These are phyloP conservation scores for Gopherus evgoodei DNA, from an alignment of 2,113 vertebrate genomes.

Conservation along the genomic window DNA sequence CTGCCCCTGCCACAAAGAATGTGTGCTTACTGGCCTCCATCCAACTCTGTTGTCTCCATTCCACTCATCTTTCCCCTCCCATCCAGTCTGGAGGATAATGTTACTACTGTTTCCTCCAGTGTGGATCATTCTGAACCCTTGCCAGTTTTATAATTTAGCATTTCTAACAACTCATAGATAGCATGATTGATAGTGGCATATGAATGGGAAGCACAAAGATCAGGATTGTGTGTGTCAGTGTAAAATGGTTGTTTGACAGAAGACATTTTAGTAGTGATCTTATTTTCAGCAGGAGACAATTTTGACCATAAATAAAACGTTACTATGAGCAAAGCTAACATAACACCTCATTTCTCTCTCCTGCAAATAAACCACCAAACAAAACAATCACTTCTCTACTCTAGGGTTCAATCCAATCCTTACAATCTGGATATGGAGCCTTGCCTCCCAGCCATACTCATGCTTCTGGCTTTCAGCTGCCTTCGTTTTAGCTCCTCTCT, in stretches of 20 bases:
- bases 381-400: neutral
- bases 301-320: neutral
- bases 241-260: neutral
- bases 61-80: neutral
- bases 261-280: neutral
- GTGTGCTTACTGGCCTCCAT: neutral
- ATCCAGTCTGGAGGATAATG: neutral
- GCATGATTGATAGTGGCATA: neutral
- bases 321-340: neutral
- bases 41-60: neutral
- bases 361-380: neutral
- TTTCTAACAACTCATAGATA: neutral
- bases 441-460: neutral
- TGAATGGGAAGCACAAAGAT: neutral
- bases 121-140: neutral
- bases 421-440: neutral
- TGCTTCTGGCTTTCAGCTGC: neutral
- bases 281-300: neutral
- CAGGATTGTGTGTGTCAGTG: neutral
- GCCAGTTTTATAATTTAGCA: neutral
- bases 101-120: neutral
- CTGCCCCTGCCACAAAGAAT: neutral
- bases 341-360: neutral
- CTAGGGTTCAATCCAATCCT: neutral
- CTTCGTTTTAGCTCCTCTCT: neutral